Base-by-base conservation (phyloP, 2,797 vertebrate genomes). In the Carcharodon carcharias region DNA sequence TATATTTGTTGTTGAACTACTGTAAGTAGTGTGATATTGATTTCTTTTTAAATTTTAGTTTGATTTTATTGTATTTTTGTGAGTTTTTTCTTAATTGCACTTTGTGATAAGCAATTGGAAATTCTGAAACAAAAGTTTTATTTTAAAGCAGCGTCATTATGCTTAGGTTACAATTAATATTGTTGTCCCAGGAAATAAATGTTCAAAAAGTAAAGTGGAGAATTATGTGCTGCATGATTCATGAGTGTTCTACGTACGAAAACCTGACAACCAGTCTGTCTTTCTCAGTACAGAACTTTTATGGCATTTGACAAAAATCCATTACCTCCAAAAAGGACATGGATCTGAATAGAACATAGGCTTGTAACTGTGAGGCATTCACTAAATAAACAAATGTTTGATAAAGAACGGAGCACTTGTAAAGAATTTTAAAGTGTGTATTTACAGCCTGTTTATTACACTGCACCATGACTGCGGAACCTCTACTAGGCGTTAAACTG, bases 361-460 rank as follows among this genome's bases (percentile, higher is more conserved):
- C 63, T 93, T 67, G 94, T 54, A 73, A 77, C 50, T 56, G 40
- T 67, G 50, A 95, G 71, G 77, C 50, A 95, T 73, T 77, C 69
- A 71, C 31, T 77, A 56, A 54, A 95, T 95, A 77, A 95, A 95
- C 94, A 95, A 95, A 95, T 77, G 67, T 54, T 92, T 95, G 94
- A 95, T 95, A 54, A 73, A 77, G 94, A 95, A 77, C 67, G 50
- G 54, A 56, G 31, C 69, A 95, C 67, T 56, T 95, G 93, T 71
- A 95, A 95, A 95, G n/a, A 56, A 77, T 35, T 73, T 50, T 77
- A 77, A 95, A 95, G 69, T 35, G 69, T 18, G 16, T 73, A 95
- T 95, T 95, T 58, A 95, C 69, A 95, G 69, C 93, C 93, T 95
- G 93, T 71, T 95, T 95, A 95, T 95, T 95, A 69, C 23, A 71